Evolutionary conservation across 1,140 invertebrate species (phyloP).

Genomic region (Ips nitidus): DNA sequence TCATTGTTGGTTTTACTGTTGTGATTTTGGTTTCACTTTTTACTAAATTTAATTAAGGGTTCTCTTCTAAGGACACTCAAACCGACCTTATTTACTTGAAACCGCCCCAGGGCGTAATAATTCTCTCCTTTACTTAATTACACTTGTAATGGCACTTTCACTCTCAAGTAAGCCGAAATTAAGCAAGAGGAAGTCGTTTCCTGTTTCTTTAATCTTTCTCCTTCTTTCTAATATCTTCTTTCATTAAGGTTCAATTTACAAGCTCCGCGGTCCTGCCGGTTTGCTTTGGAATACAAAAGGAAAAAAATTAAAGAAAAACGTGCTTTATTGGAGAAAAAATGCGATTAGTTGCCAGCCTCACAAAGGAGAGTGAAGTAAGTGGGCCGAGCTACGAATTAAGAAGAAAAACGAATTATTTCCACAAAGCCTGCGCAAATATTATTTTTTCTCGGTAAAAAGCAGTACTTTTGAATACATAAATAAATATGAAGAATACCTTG

Average conservation of each 20-base stretch:
- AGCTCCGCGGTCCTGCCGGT: background rate
- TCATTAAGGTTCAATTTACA: slow-evolving; percentile 8
- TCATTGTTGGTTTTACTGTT: no score
- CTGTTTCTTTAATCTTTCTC: slow-evolving; percentile 13
- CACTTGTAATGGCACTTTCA: slow-evolving; percentile 11
- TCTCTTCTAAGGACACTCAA: no score
- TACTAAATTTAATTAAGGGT: no score
- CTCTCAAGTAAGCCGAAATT: slow-evolving; percentile 14
- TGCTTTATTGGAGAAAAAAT: slow-evolving; percentile 7
- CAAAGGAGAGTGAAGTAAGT: background rate
- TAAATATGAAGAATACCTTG: no score
- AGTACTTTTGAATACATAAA: no score
- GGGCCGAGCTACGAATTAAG: background rate
- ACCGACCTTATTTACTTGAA: no score
- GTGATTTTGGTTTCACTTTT: no score
- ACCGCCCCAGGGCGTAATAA: slow-evolving; percentile 1
- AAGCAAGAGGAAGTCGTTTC: slow-evolving; percentile 13
- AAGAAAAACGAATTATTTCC: background rate
- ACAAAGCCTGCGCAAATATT: no score
- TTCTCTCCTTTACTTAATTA: slow-evolving; percentile 6
- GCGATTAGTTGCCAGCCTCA: background rate
- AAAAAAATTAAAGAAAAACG: slow-evolving; percentile 13
- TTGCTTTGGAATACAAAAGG: slow-evolving; percentile 1
- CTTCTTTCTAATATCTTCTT: slow-evolving; percentile 11
- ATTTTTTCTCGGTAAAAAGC: no score